Evolutionary conservation across 2,888 invertebrate genomes (phyloP).

Genomic region (Drosophila lacicola): DNA sequence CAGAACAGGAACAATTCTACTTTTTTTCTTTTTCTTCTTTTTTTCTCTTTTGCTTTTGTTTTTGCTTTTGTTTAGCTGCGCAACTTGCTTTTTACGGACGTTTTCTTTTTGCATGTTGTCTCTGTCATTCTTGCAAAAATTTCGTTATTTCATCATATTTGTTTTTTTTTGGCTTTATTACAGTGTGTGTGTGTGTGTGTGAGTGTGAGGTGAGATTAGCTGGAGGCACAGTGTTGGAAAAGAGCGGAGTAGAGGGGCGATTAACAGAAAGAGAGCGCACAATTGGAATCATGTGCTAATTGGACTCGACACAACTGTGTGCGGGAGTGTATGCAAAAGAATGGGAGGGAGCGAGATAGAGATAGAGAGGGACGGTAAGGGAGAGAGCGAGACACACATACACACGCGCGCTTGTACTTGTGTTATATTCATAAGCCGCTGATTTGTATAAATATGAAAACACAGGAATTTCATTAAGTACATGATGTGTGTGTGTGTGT

Average conservation of each 20-base stretch:
- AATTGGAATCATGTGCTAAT: constrained; percentile 7
- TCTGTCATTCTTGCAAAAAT: constrained; percentile 28
- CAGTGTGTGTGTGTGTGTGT: constrained; percentile 24
- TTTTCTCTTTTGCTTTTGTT: constrained; percentile 34
- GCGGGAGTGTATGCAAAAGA: constrained; percentile 7
- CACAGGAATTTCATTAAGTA: constrained; percentile 24
- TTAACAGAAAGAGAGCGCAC: constrained; percentile 11
- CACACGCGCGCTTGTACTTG: constrained; percentile 38
- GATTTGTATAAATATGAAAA: constrained; percentile 18
- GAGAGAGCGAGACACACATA: constrained; percentile 34
- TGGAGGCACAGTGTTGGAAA: constrained; percentile 19
- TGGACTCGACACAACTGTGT: constrained; percentile 23
- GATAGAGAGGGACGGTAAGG: constrained; percentile 16
- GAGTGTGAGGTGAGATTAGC: constrained; percentile 1
- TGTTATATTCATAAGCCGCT: constrained; percentile 21
- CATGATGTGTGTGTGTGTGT: constrained; percentile 14
- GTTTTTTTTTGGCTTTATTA: constrained; percentile 37
- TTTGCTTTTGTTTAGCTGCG: constrained; percentile 10
- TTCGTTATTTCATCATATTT: constrained; percentile 21
- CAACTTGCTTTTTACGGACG: constrained; percentile 15
- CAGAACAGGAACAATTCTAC: constrained; percentile 86
- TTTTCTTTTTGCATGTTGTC: constrained; percentile 25
- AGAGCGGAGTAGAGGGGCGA: constrained; percentile 1
- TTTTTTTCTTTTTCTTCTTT: constrained; percentile 59
- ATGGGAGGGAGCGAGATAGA: neutral